A percentile compares a stretch with the other conserved stretches of the same genome.
Conservation (phyloP, 2,888 invertebrate species). For the Drepana falcataria region DNA sequence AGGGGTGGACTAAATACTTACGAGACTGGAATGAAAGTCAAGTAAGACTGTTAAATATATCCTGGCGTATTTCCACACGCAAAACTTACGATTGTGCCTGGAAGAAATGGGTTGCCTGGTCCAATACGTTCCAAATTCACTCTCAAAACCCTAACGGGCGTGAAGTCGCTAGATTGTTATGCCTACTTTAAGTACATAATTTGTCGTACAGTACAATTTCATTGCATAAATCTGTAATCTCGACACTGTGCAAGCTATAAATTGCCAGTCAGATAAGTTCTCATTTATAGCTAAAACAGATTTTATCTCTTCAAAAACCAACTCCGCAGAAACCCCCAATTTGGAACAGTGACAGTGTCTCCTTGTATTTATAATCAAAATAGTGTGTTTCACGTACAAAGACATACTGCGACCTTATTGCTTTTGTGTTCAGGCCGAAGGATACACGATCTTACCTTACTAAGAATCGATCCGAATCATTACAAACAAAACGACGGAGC, state of each 20-base stretch:
- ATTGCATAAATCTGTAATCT: slow-evolving; percentile 15
- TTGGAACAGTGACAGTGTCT: slow-evolving; percentile 15
- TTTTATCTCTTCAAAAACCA: slow-evolving; percentile 4
- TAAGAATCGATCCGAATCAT: background rate
- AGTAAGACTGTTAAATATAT: slow-evolving; percentile 5
- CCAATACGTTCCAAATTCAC: slow-evolving; percentile 5
- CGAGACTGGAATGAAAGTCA: slow-evolving; percentile 12
- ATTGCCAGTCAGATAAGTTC: slow-evolving; percentile 9
- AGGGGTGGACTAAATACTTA: slow-evolving; percentile 18
- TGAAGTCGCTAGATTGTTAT: slow-evolving; percentile 9
- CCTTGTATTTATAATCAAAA: slow-evolving; percentile 10
- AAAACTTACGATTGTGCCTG: slow-evolving; percentile 17
- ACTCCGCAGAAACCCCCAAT: slow-evolving; percentile 7
- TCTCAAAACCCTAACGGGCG: slow-evolving; percentile 7
- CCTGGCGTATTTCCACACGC: slow-evolving; percentile 15
- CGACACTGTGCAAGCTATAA: slow-evolving; percentile 9
- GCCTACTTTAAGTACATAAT: slow-evolving; percentile 7
- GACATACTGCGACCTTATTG: slow-evolving; percentile 4
- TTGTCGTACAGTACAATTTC: slow-evolving; percentile 14
- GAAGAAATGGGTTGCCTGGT: slow-evolving; percentile 19
- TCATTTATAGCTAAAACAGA: slow-evolving; percentile 15
- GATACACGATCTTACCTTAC: too few species aligned
- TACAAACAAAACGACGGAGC: slow-evolving; percentile 1
- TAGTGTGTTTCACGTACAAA: slow-evolving; percentile 3
- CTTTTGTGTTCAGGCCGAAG: background rate